Evolutionary conservation across 2,797 vertebrate genomes (phyloP).

Genomic region (Notoglanidium macrostoma): DNA sequence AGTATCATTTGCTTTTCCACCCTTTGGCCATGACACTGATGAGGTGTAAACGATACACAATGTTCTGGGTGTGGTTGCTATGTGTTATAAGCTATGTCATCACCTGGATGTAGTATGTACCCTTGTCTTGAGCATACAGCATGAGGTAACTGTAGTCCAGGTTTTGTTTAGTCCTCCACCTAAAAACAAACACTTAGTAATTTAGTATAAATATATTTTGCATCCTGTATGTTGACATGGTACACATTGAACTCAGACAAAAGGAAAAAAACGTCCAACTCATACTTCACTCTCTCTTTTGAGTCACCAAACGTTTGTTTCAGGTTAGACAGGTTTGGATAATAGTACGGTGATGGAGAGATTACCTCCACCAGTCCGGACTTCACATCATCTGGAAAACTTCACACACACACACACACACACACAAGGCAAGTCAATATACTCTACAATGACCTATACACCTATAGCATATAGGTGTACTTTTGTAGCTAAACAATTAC

Average conservation of each 20-base stretch:
- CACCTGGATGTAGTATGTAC: constrained; percentile 90
- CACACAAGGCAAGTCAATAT: not conserved
- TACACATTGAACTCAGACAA: not conserved
- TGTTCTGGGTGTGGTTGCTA: not conserved
- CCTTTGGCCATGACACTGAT: too few species aligned
- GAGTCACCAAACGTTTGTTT: constrained; percentile 77
- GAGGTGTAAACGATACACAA: not conserved
- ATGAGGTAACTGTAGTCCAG: constrained; percentile 93
- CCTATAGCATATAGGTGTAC: not conserved
- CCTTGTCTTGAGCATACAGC: constrained; percentile 87
- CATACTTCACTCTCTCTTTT: constrained; percentile 76
- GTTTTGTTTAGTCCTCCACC: constrained; percentile 88
- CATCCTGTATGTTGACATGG: not conserved
- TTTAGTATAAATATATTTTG: not conserved
- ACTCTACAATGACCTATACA: constrained; percentile 17
- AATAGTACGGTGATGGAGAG: constrained; percentile 80
- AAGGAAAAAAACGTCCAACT: not conserved
- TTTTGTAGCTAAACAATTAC: not conserved
- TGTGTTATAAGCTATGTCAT: not conserved
- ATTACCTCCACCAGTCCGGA: constrained; percentile 86
- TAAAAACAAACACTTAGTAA: constrained; percentile 67
- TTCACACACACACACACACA: constrained; percentile 51
- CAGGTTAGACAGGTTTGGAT: constrained; percentile 76
- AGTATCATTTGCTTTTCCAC: not conserved
- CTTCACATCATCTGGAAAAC: constrained; percentile 77